Base-by-base conservation (phyloP, 2,888 invertebrate species). In the Adelphocoris suturalis region DNA sequence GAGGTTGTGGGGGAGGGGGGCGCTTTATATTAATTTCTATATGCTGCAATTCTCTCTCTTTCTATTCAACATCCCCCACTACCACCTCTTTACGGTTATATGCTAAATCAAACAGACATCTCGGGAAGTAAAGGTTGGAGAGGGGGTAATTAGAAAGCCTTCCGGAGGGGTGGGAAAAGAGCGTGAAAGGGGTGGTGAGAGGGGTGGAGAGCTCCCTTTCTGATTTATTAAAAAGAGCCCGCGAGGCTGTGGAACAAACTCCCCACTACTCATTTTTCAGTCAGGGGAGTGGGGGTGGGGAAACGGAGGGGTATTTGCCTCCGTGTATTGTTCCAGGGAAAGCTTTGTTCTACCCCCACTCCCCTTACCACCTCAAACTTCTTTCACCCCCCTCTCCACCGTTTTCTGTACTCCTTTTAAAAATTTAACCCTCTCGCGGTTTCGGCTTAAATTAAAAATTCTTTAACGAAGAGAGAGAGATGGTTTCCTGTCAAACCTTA, bases 91-190 rank as follows among this genome's bases (percentile, higher is more conserved):
- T 85, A 52, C n/a, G 52, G 28, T 55, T 55, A 37, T 37, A 37
- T 27, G 82, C 90, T 90, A 91, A 91, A 91, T 91, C 91, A 91
- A 91, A 91, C 91, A 90, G 90, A 90, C 57, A 61, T 52, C 28
- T n/a, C 16, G n/a, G 5, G 61, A 85, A 61, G 46, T 52, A 61
- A 16, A 47, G 91, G 89, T 85, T 78, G 89, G 88, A 91, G 90
- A 86, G 90, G 90, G 88, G 91, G 91, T 91, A 91, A 91, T 91
- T 91, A 91, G 89, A 90, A 90, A 90, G 90, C 90, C 90, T 48
- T 55, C 78, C 23, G 28, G 80, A 13, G 27, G 9, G 80, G 47
- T 28, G 47, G n/a, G 27, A n/a, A 16, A 46, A n/a, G n/a, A n/a
- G 47, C 23, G 37, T 81, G 48, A 81, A 47, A 11, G 52, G 48